Base-by-base conservation (phyloP, 2,113 vertebrate genomes). In the Lichenostomus cassidix region DNA sequence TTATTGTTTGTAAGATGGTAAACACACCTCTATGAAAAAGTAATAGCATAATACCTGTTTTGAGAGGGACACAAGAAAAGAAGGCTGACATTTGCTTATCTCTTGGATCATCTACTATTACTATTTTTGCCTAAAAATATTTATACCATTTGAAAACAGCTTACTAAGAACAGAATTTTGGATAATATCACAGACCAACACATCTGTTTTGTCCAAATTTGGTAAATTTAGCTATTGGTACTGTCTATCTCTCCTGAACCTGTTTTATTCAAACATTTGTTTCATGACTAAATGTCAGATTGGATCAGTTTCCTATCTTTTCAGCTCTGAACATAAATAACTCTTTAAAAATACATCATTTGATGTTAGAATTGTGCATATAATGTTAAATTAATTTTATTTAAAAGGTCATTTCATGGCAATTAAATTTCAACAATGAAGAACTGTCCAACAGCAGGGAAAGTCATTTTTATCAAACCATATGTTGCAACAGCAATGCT, bases 401-500 rank as follows among this genome's bases (percentile, higher is more conserved):
- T 35, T 59, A 18, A 50, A 49, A 75, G 35, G 14, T 24, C 9
- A 27, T 46, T 73, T 86, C n/a, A 56, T 10, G 50, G n/a, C 20
- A n/a, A 42, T 71, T 56, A 22, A 68, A 39, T 89, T 10, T 17
- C 56, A 68, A 47, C 28, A 90, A 46, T 2, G 2, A 50, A 27
- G 33, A 46, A 13, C 23, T 60, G 67, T 10, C 59, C 29, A 35
- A 49, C 23, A 78, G 27, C 29, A 41, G 5, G 33, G 33, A 73
- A 5, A 15, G 17, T 33, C 7, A 12, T 20, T 78, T 77, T 52
- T 27, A 39, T 33, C 5, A 5, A 56, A 85, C 29, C 2, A 5
- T 4, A 16, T 0, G 1, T 17, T 4, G 1, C 44, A 71, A 42
- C 2, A 10, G 9, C 2, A 5, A 55, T 4, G 6, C 19, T 52